phyloP scores from a whole-genome alignment of 2,113 vertebrate species.

The Carollia perspicillata region DNA sequence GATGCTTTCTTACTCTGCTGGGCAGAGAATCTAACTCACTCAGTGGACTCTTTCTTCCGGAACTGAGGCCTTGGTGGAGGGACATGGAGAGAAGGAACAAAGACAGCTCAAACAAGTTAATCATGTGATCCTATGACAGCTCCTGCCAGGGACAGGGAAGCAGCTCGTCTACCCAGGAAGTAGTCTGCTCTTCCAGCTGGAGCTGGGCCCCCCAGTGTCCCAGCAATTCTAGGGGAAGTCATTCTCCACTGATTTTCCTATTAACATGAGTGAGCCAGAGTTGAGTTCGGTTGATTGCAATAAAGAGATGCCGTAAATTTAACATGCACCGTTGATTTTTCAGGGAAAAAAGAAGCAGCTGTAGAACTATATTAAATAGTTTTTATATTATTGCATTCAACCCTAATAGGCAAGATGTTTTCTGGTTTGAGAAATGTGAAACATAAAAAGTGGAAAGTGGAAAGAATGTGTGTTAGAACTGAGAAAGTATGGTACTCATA shows the following conservation, averaged over 20 bases:
- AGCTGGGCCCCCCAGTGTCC: background rate
- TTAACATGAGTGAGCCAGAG: background rate
- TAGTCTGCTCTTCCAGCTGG: background rate
- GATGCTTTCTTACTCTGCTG: accelerated
- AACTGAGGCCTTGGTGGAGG: background rate
- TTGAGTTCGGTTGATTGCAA: background rate
- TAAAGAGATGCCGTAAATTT: background rate
- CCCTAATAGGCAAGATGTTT: background rate
- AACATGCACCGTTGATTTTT: background rate
- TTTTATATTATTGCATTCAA: background rate
- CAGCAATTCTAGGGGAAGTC: background rate
- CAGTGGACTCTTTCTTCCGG: background rate
- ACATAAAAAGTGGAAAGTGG: background rate
- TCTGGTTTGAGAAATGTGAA: background rate
- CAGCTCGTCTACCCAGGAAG: background rate
- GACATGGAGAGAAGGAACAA: background rate
- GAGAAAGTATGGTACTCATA: conserved; percentile 12
- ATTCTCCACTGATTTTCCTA: background rate
- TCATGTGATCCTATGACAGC: background rate
- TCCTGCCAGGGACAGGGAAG: background rate
- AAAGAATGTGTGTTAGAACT: background rate
- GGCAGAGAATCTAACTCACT: background rate
- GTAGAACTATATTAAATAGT: background rate
- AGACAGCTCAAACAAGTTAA: background rate
- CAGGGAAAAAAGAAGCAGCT: background rate